Base-by-base conservation (phyloP, 2,888 invertebrate species). In the Polydrusus tereticollis region DNA sequence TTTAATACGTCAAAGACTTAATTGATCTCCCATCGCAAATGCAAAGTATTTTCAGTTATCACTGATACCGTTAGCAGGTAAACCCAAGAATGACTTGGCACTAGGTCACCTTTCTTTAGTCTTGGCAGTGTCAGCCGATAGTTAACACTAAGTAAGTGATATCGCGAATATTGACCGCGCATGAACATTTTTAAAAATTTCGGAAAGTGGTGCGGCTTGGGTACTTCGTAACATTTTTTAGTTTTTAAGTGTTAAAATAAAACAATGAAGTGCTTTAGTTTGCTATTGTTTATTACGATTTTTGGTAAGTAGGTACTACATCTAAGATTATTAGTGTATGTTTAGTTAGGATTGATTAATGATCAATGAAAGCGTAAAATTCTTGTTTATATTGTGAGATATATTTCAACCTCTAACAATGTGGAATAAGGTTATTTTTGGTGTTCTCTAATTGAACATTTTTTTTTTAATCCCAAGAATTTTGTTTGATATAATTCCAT, bases 61-160 rank as follows among this genome's bases (percentile, higher is more conserved):
- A 79, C 72, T 79, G 80, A 79, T 81, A 81, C 82, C 81, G 82
- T 82, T 82, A 81, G 77, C 70, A 62, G 74, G 52, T 73, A 68
- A 73, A 71, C 77, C 76, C 75, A 77, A 76, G 75, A 69, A 73
- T 60, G 59, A 73, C 52, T 68, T 69, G 69, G 50, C 41, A 69
- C 77, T 79, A 77, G 80, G 79, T 79, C 79, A 79, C 77, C 72
- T 73, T 75, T 71, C 63, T 76, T 77, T 72, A 77, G 73, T 69
- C 73, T 72, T 73, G 36, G 65, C 45, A 45, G 73, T 60, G 45
- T 60, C 45, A 47, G 63, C 60, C 50, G 66, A 26, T 69, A 38
- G 65, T 43, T 43, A 58, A 65, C 62, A 43, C 33, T 38, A 59
- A 41, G 52, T 59, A n/a, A n/a, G n/a, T n/a, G 29, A 33, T 50